Conservation (phyloP, 2,113 vertebrate species). For the Cyphomyrus plagiostoma region DNA sequence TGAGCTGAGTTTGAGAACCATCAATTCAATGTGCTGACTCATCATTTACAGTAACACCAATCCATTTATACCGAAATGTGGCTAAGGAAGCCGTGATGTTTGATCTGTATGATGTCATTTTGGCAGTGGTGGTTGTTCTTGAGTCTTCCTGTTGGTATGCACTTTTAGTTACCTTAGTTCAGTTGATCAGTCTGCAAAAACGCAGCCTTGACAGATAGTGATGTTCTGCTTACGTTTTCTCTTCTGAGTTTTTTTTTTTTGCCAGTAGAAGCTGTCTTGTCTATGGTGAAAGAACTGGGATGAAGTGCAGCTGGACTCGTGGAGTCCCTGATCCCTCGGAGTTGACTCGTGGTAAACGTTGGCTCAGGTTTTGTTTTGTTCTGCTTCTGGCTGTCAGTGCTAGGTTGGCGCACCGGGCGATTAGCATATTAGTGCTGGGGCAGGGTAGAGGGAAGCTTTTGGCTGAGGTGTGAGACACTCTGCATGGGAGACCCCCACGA, state of each 20-base stretch:
- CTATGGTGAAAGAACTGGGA: neutral
- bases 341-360: neutral
- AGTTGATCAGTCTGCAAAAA: neutral
- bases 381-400: neutral
- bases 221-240: neutral
- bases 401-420: constrained; percentile 5
- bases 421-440: constrained; percentile 3
- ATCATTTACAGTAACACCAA: constrained; percentile 43
- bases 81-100: neutral
- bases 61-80: neutral
- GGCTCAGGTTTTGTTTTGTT: constrained; percentile 2
- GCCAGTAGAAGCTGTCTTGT: neutral
- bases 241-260: neutral
- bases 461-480: constrained; percentile 8
- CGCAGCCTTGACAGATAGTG: neutral
- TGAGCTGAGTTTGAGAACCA: constrained; percentile 30
- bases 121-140: neutral
- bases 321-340: neutral
- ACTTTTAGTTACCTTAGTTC: neutral
- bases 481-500: neutral
- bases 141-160: neutral
- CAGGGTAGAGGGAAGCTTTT: neutral
- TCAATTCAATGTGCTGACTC: constrained; percentile 42
- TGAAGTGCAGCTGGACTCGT: constrained; percentile 16
- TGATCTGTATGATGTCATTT: constrained; percentile 18